A percentile compares a stretch with the other conserved stretches of the same genome.
Conservation (phyloP, 2,888 invertebrate genomes). For the Leucoma salicis region DNA sequence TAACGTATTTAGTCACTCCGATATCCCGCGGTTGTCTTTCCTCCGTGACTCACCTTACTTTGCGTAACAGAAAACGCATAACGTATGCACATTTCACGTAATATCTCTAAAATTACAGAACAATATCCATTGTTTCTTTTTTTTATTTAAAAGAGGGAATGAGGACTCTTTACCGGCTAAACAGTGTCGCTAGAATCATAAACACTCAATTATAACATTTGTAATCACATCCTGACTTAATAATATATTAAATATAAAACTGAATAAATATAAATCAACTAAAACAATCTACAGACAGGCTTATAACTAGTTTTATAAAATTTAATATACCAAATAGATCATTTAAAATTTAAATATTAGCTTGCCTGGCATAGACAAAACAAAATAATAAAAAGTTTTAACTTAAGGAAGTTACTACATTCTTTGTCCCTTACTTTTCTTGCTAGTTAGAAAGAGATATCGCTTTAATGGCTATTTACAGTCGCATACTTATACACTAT, state of each 20-base stretch:
- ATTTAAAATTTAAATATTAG: not conserved
- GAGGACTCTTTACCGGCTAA: conserved; percentile 6
- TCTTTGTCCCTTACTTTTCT: not conserved
- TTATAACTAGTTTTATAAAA: conserved; percentile 2
- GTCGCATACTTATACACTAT: not conserved
- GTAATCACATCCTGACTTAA: not conserved
- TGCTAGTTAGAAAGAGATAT: not conserved
- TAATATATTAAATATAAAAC: not conserved
- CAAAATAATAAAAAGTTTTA: not conserved
- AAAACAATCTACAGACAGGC: conserved; percentile 1
- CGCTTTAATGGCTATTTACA: not conserved
- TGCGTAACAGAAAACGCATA: conserved; percentile 32
- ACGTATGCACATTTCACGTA: conserved; percentile 34
- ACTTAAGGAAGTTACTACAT: not conserved
- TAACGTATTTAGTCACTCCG: conserved; percentile 20
- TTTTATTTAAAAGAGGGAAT: conserved; percentile 6
- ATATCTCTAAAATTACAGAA: conserved; percentile 30
- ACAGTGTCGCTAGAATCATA: conserved; percentile 8
- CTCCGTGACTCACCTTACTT: conserved; percentile 42
- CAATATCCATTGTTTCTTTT: conserved; percentile 31
- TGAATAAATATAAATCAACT: not conserved
- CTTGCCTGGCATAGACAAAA: not conserved
- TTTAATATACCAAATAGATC: conserved; percentile 1
- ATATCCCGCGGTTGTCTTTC: conserved; percentile 22
- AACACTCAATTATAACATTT: no score